These are phyloP conservation scores for Meteorus cinctellus DNA, from an alignment of 2,888 invertebrate species.

Conservation along the genomic window DNA sequence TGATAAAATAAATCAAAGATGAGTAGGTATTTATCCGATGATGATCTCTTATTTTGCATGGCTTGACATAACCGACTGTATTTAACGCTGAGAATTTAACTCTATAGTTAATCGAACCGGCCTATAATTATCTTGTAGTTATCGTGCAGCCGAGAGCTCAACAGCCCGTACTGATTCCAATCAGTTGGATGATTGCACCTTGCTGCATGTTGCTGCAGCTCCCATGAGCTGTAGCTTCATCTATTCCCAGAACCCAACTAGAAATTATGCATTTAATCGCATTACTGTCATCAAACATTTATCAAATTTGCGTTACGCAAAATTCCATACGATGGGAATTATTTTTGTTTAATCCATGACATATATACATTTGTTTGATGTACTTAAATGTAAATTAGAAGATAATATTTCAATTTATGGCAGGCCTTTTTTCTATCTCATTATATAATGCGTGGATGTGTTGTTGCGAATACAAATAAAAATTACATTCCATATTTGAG, in stretches of 20 bases:
- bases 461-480: too few species aligned
- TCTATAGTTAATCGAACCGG: slow-evolving; percentile 50
- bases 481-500: too few species aligned
- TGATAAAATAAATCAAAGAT: neutral
- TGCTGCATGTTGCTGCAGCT: slow-evolving; percentile 24
- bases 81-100: slow-evolving; percentile 42
- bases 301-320: neutral
- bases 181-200: slow-evolving; percentile 53
- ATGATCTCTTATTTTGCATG: slow-evolving; percentile 2
- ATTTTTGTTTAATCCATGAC: too few species aligned
- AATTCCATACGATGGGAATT: too few species aligned
- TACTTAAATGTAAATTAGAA: too few species aligned
- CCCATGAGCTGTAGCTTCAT: neutral
- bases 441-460: too few species aligned
- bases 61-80: slow-evolving; percentile 44
- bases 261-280: neutral
- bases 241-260: neutral
- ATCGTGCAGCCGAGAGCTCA: slow-evolving; percentile 52
- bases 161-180: slow-evolving; percentile 55
- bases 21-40: neutral
- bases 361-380: too few species aligned
- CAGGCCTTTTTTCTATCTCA: too few species aligned
- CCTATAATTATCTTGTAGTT: slow-evolving; percentile 56
- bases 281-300: neutral
- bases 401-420: too few species aligned